Conservation (phyloP, 37 sponge, comb jelly and placozoan genomes). For the Theonella swinhoei region DNA sequence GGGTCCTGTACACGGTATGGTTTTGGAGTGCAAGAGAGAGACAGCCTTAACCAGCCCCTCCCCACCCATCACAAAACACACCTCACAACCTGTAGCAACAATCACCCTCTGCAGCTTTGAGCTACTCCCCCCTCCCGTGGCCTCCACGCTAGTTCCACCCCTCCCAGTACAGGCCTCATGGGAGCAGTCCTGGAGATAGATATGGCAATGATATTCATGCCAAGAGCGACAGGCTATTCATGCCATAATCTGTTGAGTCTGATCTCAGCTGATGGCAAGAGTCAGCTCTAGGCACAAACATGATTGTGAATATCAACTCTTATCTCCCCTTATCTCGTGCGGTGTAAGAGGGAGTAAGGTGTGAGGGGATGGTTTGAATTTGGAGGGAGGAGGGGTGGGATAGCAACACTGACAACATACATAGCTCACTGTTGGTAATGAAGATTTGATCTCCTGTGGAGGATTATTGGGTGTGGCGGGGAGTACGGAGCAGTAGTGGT, state of each 20-base stretch:
- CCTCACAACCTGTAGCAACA: slow-evolving; percentile 51
- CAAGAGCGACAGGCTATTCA: not conserved
- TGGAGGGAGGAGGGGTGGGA: not conserved
- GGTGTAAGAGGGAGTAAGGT: not conserved
- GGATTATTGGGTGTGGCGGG: not conserved
- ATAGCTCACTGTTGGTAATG: not conserved
- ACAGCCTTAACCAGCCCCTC: not conserved
- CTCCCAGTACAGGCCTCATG: not conserved
- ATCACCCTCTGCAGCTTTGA: not conserved
- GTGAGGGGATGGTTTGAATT: not conserved
- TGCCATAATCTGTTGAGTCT: not conserved
- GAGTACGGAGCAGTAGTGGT: slow-evolving; percentile 81
- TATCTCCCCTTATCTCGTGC: not conserved
- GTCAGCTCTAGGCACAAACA: not conserved
- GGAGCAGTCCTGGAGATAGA: not conserved
- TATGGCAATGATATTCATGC: not conserved
- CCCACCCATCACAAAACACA: not conserved
- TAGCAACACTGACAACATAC: not conserved
- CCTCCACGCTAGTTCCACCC: slow-evolving; percentile 7
- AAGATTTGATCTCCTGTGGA: not conserved
- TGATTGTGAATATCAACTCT: not conserved
- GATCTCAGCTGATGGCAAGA: not conserved
- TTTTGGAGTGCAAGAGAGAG: not conserved
- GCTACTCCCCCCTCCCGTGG: not conserved
- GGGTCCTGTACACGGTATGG: slow-evolving; percentile 27